Percentiles rank a stretch among this genome's conserved stretches.
phyloP scores from a whole-genome alignment of 2,888 invertebrate species.

The Dyspetes luteomarginatus region DNA sequence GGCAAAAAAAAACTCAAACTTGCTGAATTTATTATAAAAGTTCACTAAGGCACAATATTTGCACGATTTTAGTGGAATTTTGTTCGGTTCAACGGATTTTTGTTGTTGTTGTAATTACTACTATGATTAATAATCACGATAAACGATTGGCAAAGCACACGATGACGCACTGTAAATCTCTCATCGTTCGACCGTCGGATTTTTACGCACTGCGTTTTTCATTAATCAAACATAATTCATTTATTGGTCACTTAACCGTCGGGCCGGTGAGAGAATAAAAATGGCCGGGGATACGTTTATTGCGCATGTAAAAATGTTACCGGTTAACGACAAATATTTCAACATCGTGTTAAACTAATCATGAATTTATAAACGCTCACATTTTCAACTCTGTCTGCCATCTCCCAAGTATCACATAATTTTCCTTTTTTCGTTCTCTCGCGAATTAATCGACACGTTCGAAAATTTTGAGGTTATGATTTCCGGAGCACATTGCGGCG shows the following conservation, averaged over 20 bases:
- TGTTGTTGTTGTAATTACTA: slow-evolving; percentile 1
- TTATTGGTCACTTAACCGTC: slow-evolving; percentile 13
- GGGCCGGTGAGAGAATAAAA: not conserved
- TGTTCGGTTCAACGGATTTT: not conserved
- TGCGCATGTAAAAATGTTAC: slow-evolving; percentile 7
- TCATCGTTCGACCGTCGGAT: not conserved
- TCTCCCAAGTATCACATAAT: too few species aligned
- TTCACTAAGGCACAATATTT: slow-evolving; percentile 18
- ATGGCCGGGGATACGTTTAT: not conserved
- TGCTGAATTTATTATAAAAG: not conserved
- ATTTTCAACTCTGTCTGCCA: not conserved
- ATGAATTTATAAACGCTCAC: not conserved
- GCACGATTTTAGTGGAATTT: slow-evolving; percentile 9
- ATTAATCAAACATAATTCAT: slow-evolving; percentile 27
- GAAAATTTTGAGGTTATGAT: not conserved
- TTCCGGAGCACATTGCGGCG: not conserved
- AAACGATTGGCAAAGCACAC: slow-evolving; percentile 2
- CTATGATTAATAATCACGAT: not conserved
- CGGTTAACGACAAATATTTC: slow-evolving; percentile 33
- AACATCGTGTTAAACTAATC: not conserved
- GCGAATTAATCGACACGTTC: not conserved
- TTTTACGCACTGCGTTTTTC: not conserved
- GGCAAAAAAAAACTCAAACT: not conserved
- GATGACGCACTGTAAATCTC: not conserved
- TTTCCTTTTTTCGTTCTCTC: not conserved